Conservation (phyloP, 64 coral and sea anemone genomes). For the Anthopleura sola region DNA sequence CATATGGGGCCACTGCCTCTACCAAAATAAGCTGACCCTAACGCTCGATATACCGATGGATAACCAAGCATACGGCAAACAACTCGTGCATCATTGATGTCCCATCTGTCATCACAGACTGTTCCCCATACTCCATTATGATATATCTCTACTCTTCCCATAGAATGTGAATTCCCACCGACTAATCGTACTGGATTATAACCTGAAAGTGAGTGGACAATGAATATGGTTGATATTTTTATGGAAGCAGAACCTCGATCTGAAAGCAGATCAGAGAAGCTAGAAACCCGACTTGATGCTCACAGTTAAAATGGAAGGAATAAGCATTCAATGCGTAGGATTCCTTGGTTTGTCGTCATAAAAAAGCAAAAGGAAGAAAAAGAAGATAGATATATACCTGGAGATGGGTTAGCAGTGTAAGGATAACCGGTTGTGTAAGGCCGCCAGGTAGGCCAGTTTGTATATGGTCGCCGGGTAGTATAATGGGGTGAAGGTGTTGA, state of each 20-base stretch:
- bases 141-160: conserved; percentile 8
- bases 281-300: too few relatives aligned
- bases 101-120: conserved; percentile 20
- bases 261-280: too few relatives aligned
- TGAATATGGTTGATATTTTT: too few relatives aligned
- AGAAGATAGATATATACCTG: too few relatives aligned
- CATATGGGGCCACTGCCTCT: conserved; percentile 22
- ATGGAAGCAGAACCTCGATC: too few relatives aligned
- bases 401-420: too few relatives aligned
- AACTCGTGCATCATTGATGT: not conserved
- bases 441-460: too few relatives aligned
- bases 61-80: conserved; percentile 30
- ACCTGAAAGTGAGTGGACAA: not conserved
- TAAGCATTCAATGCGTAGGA: too few relatives aligned
- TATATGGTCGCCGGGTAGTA: not conserved
- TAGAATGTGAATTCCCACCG: not conserved
- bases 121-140: conserved; percentile 31
- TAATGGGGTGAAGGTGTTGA: not conserved
- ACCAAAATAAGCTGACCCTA: not conserved
- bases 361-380: too few relatives aligned
- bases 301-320: too few relatives aligned
- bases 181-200: not conserved
- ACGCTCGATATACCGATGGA: not conserved
- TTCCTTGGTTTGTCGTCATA: too few relatives aligned
- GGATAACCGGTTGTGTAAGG: not conserved